phyloP scores from a whole-genome alignment of 2,888 invertebrate species.

The Rosalia funebris region DNA sequence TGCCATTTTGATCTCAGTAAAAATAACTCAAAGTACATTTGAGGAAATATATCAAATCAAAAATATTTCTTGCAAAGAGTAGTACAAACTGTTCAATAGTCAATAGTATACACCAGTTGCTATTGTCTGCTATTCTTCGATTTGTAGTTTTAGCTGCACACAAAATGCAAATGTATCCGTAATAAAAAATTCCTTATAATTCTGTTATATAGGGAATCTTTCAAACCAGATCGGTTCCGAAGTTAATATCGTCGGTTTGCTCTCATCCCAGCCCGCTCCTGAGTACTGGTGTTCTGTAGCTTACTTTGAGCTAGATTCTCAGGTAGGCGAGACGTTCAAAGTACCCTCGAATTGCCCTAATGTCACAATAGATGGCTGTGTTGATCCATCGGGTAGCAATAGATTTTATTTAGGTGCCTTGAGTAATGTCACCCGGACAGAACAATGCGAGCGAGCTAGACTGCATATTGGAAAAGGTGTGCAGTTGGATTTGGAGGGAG shows the following conservation, averaged over 20 bases:
- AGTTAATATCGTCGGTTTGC: conserved; percentile 69
- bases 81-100: too few species aligned
- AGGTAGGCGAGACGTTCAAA: conserved; percentile 92
- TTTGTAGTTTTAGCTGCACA: too few species aligned
- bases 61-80: too few species aligned
- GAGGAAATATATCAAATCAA: too few species aligned
- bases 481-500: conserved; percentile 89
- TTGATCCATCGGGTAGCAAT: conserved; percentile 97
- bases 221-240: conserved; percentile 61
- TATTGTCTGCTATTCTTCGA: too few species aligned
- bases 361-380: conserved; percentile 90
- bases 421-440: conserved; percentile 97
- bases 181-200: too few species aligned
- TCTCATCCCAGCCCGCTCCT: conserved; percentile 90
- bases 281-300: conserved; percentile 99
- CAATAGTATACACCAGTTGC: too few species aligned
- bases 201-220: conserved; percentile 61
- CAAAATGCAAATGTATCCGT: too few species aligned
- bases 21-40: too few species aligned
- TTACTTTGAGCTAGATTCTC: conserved; percentile 98
- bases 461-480: conserved; percentile 98
- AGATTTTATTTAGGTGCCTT: conserved; percentile 97
- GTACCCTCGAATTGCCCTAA: conserved; percentile 89
- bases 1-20: too few species aligned
- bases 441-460: conserved; percentile 92